phyloP scores from a whole-genome alignment of 2,797 vertebrate genomes.

The Lagocephalus sceleratus region DNA sequence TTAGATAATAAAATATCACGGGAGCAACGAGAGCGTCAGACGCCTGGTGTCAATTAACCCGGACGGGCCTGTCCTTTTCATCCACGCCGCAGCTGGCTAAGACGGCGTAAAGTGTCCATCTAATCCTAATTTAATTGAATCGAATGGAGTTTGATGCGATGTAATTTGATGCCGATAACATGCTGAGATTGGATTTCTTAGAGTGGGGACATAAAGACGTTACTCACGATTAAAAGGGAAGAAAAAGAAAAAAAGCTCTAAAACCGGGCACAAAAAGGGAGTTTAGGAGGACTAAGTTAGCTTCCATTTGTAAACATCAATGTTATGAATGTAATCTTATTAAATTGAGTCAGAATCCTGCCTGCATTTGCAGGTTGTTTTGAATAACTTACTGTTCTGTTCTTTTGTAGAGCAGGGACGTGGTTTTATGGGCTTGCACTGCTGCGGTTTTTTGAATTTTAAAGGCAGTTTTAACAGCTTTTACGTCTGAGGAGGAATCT shows the following conservation, averaged over 20 bases:
- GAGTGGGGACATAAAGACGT: constrained; percentile 1
- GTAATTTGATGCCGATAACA: constrained; percentile 29
- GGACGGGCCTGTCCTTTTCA: constrained; percentile 6
- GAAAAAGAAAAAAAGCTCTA: background rate
- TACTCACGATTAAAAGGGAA: background rate
- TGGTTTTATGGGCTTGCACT: too few species aligned
- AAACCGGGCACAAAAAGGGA: too few species aligned
- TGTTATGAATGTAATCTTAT: too few species aligned
- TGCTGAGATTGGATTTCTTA: constrained; percentile 40
- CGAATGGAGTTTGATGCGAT: constrained; percentile 37
- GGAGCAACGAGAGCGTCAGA: constrained; percentile 21
- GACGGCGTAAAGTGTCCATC: constrained; percentile 42
- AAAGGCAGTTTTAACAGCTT: too few species aligned
- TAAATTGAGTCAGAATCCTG: too few species aligned
- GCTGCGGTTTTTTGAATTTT: too few species aligned
- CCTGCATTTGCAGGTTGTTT: too few species aligned
- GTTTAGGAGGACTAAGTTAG: too few species aligned
- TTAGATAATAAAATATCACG: constrained; percentile 42
- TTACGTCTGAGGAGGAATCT: too few species aligned
- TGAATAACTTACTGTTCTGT: too few species aligned
- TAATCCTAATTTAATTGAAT: constrained; percentile 45
- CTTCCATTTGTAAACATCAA: too few species aligned
- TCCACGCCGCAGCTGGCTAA: constrained; percentile 11
- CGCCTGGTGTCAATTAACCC: constrained; percentile 22
- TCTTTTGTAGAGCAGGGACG: too few species aligned